Evolutionary conservation across 2,113 vertebrate species (phyloP).

Genomic region (Aythya baeri): DNA sequence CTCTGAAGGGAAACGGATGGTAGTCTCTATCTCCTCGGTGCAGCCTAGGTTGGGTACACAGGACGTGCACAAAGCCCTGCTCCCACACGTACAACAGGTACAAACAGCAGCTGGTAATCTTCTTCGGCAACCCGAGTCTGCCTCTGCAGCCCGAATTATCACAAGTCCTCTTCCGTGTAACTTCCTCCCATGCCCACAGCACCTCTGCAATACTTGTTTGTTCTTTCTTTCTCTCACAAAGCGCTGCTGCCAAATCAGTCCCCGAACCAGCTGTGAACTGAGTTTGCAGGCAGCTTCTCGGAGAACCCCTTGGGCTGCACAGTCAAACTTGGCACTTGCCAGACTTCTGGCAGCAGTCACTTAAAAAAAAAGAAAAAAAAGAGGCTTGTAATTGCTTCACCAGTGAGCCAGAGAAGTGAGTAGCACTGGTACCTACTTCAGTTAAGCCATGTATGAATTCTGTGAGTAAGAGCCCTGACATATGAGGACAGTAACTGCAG

Average conservation of each 20-base stretch:
- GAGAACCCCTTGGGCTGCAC: background rate
- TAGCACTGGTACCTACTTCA: background rate
- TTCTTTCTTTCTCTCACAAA: background rate
- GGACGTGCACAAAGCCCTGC: background rate
- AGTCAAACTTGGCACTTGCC: background rate
- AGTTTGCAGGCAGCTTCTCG: background rate
- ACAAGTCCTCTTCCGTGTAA: too few relatives aligned
- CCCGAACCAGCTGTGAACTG: background rate
- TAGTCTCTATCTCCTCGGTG: background rate
- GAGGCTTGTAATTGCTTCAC: background rate
- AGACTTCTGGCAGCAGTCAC: background rate
- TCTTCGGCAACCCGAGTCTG: background rate
- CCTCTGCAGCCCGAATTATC: background rate
- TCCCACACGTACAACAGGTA: background rate
- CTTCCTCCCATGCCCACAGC: background rate
- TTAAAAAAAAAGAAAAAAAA: background rate
- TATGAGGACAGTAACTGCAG: background rate
- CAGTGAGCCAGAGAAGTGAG: background rate
- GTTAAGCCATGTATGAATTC: background rate
- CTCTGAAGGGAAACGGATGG: background rate
- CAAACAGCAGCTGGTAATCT: background rate
- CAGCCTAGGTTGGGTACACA: background rate
- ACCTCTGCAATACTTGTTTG: background rate
- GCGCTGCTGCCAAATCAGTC: rapidly evolving
- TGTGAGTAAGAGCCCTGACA: background rate